A percentile compares a stretch with the other conserved stretches of the same genome.
phyloP scores from a whole-genome alignment of 92 coral and sea anemone species.

The Phenganax subtilis region DNA sequence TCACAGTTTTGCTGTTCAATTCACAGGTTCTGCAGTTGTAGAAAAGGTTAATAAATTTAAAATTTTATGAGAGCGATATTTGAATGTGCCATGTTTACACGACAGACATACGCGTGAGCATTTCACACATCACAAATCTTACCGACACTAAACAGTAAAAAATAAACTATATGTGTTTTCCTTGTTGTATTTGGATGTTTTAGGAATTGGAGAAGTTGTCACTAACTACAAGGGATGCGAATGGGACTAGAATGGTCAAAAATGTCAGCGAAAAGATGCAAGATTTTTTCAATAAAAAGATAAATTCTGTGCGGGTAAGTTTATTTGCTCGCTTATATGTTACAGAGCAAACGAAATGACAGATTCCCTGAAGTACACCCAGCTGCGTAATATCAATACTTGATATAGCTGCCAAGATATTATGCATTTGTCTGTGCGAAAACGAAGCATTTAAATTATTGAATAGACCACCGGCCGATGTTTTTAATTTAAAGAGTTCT shows the following conservation, averaged over 20 bases:
- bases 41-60: conserved; percentile 16
- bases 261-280: conserved; percentile 33
- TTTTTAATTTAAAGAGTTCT: background rate
- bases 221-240: background rate
- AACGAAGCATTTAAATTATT: background rate
- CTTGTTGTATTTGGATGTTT: background rate
- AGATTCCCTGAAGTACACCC: background rate
- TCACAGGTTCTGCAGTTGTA: conserved; percentile 30
- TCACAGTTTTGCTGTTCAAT: conserved; percentile 24
- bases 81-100: background rate
- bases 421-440: background rate
- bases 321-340: background rate
- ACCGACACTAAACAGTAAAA: background rate
- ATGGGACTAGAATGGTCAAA: conserved; percentile 40
- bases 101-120: background rate
- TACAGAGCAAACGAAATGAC: background rate
- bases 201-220: conserved; percentile 28
- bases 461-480: background rate
- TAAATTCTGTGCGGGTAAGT: conserved; percentile 35
- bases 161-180: background rate
- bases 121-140: background rate
- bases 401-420: background rate
- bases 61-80: background rate
- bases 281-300: conserved; percentile 25
- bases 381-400: conserved; percentile 7